Conservation (phyloP, 2,888 invertebrate genomes). For the Gordius sp. region DNA sequence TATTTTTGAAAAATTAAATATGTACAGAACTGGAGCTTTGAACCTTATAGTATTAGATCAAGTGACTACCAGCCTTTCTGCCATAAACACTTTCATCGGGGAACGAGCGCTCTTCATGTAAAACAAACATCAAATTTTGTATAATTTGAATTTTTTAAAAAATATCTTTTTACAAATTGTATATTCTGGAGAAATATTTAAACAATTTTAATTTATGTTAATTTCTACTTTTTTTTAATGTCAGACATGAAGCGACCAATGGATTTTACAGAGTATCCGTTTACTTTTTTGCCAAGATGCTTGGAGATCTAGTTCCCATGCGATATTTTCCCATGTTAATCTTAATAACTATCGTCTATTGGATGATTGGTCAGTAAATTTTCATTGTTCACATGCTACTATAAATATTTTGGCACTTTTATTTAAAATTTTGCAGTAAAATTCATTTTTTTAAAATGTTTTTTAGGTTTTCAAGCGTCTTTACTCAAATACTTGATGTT, state of each 20-base stretch:
- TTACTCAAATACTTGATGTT: too few species aligned
- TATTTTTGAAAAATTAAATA: neutral
- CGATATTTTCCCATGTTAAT: constrained; percentile 8
- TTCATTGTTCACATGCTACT: too few species aligned
- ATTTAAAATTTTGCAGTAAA: too few species aligned
- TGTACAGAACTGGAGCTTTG: neutral
- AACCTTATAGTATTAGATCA: neutral
- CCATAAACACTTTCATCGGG: neutral
- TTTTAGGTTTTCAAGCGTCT: too few species aligned
- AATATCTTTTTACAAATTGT: too few species aligned
- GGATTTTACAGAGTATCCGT: constrained; percentile 28
- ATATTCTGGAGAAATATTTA: too few species aligned
- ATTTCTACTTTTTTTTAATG: too few species aligned
- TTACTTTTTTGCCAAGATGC: constrained; percentile 27
- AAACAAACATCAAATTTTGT: neutral
- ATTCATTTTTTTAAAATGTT: too few species aligned
- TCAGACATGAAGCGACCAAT: constrained; percentile 16
- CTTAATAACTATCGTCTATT: neutral
- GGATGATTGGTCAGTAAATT: constrained; percentile 16
- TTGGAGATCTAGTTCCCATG: constrained; percentile 24
- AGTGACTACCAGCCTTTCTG: neutral
- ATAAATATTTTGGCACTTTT: too few species aligned
- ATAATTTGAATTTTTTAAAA: neutral
- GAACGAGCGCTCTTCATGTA: neutral
- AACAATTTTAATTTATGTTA: too few species aligned